Evolutionary conservation across 2,797 vertebrate species (phyloP).

Genomic region (Vireo griseus): DNA sequence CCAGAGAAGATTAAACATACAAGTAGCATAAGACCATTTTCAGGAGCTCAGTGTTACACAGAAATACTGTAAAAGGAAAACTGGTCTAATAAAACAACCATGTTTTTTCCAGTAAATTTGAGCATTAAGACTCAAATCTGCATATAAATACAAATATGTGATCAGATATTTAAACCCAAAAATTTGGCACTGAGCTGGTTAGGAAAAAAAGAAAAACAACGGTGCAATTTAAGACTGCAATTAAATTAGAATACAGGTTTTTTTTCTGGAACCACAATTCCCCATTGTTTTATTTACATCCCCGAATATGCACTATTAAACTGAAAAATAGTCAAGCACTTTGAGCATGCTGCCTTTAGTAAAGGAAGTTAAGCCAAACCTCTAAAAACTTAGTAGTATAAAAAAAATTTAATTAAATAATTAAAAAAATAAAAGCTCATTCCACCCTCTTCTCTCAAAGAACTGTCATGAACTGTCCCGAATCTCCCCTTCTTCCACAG

Average conservation of each 20-base stretch:
- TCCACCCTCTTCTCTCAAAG: not conserved
- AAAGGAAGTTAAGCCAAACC: not conserved
- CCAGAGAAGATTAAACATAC: not conserved
- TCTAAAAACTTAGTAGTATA: not conserved
- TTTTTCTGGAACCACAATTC: not conserved
- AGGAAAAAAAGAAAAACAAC: not conserved
- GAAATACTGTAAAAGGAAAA: not conserved
- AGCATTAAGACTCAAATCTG: not conserved
- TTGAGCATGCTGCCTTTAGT: not conserved
- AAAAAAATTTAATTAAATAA: not conserved
- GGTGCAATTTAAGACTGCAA: not conserved
- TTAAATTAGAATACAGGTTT: not conserved
- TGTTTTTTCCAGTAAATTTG: not conserved
- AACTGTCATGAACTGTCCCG: slow-evolving; percentile 42
- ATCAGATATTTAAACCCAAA: not conserved
- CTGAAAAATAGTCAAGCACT: not conserved
- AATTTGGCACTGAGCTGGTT: not conserved
- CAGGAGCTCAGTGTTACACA: not conserved
- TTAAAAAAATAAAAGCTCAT: not conserved
- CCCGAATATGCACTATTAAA: not conserved
- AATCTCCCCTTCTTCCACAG: slow-evolving; percentile 68
- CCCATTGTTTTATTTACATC: not conserved
- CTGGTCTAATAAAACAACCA: not conserved
- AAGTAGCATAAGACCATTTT: not conserved
- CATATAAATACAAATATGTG: not conserved